Conservation (phyloP, 2,797 vertebrate species). For the Sandelia bainsii region DNA sequence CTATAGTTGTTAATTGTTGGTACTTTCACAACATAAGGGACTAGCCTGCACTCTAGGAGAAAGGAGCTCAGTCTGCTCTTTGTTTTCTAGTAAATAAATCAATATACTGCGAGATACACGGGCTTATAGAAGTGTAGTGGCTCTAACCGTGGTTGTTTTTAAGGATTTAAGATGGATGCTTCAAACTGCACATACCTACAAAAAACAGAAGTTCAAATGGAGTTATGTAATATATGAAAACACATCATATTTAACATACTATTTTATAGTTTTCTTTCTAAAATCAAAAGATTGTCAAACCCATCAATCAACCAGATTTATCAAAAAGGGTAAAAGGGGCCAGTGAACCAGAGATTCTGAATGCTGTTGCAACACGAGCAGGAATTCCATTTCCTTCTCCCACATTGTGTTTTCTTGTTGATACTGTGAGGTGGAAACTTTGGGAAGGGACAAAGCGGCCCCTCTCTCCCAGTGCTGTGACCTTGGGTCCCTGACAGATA, state of each 20-base stretch:
- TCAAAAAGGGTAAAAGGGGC: conserved; percentile 49
- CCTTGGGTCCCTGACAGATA: conserved; percentile 85
- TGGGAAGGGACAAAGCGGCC: conserved; percentile 76
- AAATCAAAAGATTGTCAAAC: conserved; percentile 21
- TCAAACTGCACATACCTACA: background rate
- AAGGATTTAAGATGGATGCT: background rate
- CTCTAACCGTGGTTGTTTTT: background rate
- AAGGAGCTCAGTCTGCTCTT: background rate
- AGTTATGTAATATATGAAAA: background rate
- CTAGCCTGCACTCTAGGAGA: background rate
- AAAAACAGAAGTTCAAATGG: background rate
- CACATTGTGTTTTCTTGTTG: conserved; percentile 85
- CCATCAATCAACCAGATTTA: conserved; percentile 25
- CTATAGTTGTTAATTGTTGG: background rate
- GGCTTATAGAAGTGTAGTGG: background rate
- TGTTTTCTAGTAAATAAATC: background rate
- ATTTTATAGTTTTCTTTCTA: background rate
- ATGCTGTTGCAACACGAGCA: conserved; percentile 86
- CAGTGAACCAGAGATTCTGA: conserved; percentile 66
- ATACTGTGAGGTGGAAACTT: conserved; percentile 84
- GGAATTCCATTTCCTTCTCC: conserved; percentile 83
- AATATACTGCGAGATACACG: too few relatives aligned
- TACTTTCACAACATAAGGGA: background rate
- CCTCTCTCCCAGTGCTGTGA: conserved; percentile 80
- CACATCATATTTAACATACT: too few relatives aligned